Evolutionary conservation across 2,888 invertebrate genomes (phyloP), one percentile per base, ranked within the genome.

Genomic region (Noctua janthina): DNA sequence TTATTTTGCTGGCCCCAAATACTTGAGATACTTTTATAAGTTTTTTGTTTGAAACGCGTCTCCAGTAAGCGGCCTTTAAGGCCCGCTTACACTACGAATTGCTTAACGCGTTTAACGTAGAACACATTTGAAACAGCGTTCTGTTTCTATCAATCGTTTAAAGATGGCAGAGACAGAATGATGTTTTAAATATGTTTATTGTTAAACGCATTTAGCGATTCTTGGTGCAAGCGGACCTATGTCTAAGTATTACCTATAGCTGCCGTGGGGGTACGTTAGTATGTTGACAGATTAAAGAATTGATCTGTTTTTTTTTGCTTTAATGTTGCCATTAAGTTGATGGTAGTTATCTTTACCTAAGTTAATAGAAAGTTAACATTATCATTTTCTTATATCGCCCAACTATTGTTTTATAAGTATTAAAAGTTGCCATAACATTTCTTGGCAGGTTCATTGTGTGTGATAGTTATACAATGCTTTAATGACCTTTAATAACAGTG

Each of bases 401-500:
- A 54, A 7, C 54, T 56, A 56, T 56, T 23, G 10, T 56, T 54
- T 20, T 20, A 54, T 54, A 49, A 11, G 1, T 6, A 23, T 23
- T 56, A 5, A 59, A 29, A 64, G 8, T 39, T 20, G 5, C 4
- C 4, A 39, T 49, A 23, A 29, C n/a, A 23, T 0, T 46, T 66
- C 13, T 2, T 35, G 1, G 43, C 10, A 23, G 29, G n/a, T 20
- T 7, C 0, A 51, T 8, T 59, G 10, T 49, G 46, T 20, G 20
- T 76, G 8, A 62, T 23, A 51, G 11, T 17, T 66, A 13, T 46
- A 1, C 5, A 62, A 64, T n/a, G 49, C 39, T 69, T 56, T 35
- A 29, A 77, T 68, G 11, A 64, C 56, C 23, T 66, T 51, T 39
- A 70, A 78, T 67, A 66, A 71, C 29, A 43, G 46, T 59, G 2